phyloP scores from a whole-genome alignment of 2,113 vertebrate species.

The Cryptotis parvus region DNA sequence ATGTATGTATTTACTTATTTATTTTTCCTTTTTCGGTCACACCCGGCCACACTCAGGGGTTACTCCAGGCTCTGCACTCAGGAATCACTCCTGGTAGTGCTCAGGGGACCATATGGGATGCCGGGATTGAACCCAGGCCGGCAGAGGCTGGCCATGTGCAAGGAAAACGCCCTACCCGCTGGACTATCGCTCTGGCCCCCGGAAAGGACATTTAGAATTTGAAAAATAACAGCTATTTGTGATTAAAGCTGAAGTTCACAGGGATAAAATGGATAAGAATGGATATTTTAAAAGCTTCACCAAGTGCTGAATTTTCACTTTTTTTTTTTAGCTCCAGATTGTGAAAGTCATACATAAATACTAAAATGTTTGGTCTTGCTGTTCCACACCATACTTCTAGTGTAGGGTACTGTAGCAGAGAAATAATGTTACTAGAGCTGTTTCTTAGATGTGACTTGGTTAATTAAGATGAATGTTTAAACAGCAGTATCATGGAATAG shows the following conservation, averaged over 20 bases:
- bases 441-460: no score
- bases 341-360: not conserved
- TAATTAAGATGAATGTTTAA: not conserved
- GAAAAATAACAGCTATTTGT: not conserved
- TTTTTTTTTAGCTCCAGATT: not conserved
- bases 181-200: no score
- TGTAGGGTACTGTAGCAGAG: not conserved
- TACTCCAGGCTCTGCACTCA: no score
- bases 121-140: no score
- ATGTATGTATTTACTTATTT: no score
- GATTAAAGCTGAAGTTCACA: not conserved
- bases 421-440: not conserved
- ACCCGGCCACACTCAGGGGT: no score
- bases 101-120: no score
- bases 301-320: conserved; percentile 18
- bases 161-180: no score
- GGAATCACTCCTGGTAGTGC: no score
- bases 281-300: not conserved
- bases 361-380: not conserved
- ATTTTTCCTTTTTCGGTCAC: no score
- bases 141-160: no score
- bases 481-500: not conserved
- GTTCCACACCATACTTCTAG: no score
- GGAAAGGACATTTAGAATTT: not conserved
- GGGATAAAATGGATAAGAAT: not conserved